A percentile compares a stretch with the other conserved stretches of the same genome.
Evolutionary conservation across 2,113 vertebrate species (phyloP).

Genomic region (Trogon surrucura): DNA sequence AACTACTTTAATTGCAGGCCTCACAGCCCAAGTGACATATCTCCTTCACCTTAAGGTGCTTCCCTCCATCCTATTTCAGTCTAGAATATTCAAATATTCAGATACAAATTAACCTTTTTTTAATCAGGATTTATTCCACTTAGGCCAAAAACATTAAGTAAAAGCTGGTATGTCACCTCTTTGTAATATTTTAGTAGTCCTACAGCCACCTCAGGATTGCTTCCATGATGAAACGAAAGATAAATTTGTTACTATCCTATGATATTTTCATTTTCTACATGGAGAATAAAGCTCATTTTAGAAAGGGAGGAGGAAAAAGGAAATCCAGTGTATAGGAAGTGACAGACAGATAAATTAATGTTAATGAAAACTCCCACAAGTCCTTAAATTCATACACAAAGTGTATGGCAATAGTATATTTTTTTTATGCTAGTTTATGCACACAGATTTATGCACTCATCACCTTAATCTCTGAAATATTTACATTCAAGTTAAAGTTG

Average conservation of each 20-base stretch:
- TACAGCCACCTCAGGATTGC: neutral
- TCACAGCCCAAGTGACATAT: fast-evolving
- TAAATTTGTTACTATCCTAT: neutral
- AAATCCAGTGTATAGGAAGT: neutral
- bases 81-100: neutral
- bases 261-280: neutral
- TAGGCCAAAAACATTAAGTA: neutral
- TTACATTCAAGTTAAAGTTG: neutral
- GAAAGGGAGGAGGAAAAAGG: neutral
- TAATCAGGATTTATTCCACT: neutral
- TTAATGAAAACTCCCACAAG: neutral
- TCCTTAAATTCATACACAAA: neutral
- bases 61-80: neutral
- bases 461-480: neutral
- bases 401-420: neutral
- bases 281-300: neutral
- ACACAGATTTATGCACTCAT: neutral
- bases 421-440: neutral
- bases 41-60: neutral
- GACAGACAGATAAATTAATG: neutral
- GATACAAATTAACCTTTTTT: neutral
- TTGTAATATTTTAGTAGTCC: neutral
- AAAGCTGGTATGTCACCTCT: neutral
- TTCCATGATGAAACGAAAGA: neutral
- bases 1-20: neutral